Percentiles rank a stretch among this genome's conserved stretches.
These are phyloP conservation scores for Chloroclystis v-ata DNA, from an alignment of 2,888 invertebrate genomes.

Conservation along the genomic window DNA sequence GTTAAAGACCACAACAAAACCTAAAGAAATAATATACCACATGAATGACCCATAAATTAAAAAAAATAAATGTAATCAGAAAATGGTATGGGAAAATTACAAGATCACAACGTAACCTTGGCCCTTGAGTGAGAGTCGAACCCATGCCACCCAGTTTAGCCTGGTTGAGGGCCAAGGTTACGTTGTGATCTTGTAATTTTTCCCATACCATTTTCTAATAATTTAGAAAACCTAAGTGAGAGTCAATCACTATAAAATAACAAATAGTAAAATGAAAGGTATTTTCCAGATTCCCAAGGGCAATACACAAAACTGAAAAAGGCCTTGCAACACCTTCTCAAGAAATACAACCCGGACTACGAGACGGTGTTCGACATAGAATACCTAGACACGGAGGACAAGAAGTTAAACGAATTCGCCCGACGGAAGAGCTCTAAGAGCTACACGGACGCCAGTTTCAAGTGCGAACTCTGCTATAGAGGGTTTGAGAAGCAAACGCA, in stretches of 20 bases:
- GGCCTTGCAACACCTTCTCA: conserved; percentile 10
- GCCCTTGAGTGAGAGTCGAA: too few relatives aligned
- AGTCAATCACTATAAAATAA: too few relatives aligned
- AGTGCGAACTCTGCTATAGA: conserved; percentile 14
- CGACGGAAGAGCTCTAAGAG: conserved; percentile 5
- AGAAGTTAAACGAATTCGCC: conserved; percentile 13
- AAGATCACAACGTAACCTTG: too few relatives aligned
- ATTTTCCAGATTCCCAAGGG: conserved; percentile 16
- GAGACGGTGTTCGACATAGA: conserved; percentile 17
- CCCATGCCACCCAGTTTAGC: too few relatives aligned
- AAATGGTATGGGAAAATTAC: too few relatives aligned
- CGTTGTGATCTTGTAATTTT: too few relatives aligned
- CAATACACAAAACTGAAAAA: conserved; percentile 14
- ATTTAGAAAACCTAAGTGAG: too few relatives aligned
- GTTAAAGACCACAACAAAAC: neutral
- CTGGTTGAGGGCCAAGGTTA: too few relatives aligned
- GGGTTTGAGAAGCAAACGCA: conserved; percentile 15
- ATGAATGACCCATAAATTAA: too few relatives aligned
- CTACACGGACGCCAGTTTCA: conserved; percentile 6
- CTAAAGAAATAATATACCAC: neutral
- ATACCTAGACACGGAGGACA: conserved; percentile 17
- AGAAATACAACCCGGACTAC: conserved; percentile 19
- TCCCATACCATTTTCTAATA: too few relatives aligned
- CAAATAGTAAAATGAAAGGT: too few relatives aligned
- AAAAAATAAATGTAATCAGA: too few relatives aligned